Conservation (phyloP, 2,797 vertebrate genomes). For the Xenentodon cancila region DNA sequence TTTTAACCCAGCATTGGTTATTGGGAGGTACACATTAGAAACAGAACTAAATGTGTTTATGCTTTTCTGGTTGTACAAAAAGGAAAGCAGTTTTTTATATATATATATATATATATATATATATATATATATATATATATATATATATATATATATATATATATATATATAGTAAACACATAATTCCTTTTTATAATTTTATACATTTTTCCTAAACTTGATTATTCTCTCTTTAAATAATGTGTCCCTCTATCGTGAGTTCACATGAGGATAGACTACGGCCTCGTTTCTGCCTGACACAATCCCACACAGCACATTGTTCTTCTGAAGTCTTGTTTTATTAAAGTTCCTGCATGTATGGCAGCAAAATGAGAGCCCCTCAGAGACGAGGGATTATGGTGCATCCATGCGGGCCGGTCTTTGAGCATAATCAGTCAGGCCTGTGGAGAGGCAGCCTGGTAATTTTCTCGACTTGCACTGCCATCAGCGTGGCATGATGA, state of each 20-base stretch:
- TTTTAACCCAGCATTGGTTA: too few relatives aligned
- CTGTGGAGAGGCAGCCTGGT: conserved; percentile 67
- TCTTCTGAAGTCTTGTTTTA: conserved; percentile 68
- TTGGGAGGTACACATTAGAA: too few relatives aligned
- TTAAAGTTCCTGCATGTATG: conserved; percentile 68
- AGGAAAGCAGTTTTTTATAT: conserved; percentile 4
- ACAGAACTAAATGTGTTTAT: not conserved
- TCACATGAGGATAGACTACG: conserved; percentile 29
- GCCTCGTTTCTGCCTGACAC: conserved; percentile 31
- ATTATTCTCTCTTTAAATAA: not conserved
- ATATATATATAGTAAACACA: too few relatives aligned
- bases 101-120: too few relatives aligned
- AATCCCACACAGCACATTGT: conserved; percentile 26
- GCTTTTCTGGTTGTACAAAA: not conserved
- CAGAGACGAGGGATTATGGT: conserved; percentile 72
- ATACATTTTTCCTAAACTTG: not conserved
- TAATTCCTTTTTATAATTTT: too few relatives aligned
- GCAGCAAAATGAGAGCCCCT: conserved; percentile 58
- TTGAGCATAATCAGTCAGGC: conserved; percentile 74
- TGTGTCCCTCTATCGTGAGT: conserved; percentile 4
- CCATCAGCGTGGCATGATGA: conserved; percentile 58
- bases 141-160: too few relatives aligned
- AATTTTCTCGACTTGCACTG: conserved; percentile 61
- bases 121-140: too few relatives aligned
- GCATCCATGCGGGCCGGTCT: conserved; percentile 56